Percentiles rank a stretch among this genome's conserved stretches.
Evolutionary conservation across 2,888 invertebrate genomes (phyloP).

Genomic region (Rotaria macrura): DNA sequence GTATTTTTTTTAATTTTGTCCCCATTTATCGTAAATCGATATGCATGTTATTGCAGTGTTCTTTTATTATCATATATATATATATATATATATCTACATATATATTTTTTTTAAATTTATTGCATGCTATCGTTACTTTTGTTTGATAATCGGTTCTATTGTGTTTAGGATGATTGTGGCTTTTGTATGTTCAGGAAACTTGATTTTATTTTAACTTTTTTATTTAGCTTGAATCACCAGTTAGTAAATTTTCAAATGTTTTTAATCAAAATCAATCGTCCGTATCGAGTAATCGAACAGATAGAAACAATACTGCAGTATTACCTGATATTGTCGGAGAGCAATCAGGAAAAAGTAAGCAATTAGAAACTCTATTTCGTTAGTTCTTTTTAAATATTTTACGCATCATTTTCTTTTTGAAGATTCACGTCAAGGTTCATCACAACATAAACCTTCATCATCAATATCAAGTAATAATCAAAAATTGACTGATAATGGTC

Average conservation of each 20-base stretch:
- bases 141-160: background rate
- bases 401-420: too few relatives aligned
- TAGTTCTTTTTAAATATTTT: too few relatives aligned
- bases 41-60: background rate
- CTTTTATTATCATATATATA: background rate
- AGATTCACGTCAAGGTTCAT: background rate
- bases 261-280: background rate
- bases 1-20: background rate
- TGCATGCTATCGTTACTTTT: background rate
- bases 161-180: background rate
- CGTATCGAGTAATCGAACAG: background rate
- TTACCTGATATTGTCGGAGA: slow-evolving; percentile 21
- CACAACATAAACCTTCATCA: background rate
- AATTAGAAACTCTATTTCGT: too few relatives aligned
- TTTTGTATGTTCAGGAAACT: background rate
- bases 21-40: background rate
- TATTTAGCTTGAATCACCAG: background rate
- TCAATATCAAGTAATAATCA: background rate
- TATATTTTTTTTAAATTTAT: background rate
- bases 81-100: too few relatives aligned
- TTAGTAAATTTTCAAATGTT: background rate
- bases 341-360: background rate
- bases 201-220: background rate
- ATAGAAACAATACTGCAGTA: background rate
- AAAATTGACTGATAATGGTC: background rate